Percentiles rank a stretch among this genome's conserved stretches.
phyloP scores from a whole-genome alignment of 2,888 invertebrate species.

The Agrochola lychnidis region DNA sequence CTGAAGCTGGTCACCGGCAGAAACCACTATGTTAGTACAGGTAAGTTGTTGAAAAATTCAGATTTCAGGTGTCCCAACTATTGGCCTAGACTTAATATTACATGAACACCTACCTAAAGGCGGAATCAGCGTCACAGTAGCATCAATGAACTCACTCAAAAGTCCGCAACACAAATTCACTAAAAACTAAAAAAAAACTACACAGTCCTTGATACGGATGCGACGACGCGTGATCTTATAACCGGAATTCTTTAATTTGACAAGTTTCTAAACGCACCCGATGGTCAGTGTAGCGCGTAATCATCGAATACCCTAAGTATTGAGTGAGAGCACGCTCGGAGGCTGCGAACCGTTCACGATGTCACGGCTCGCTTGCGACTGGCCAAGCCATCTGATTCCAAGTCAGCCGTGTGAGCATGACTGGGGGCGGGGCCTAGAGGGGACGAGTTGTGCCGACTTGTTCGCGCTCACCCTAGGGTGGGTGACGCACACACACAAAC shows the following conservation, averaged over 20 bases:
- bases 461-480: conserved; percentile 81
- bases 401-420: conserved; percentile 90
- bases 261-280: conserved; percentile 84
- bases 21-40: not conserved
- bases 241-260: conserved; percentile 86
- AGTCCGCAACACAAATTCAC: conserved; percentile 77
- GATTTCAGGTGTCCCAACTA: not conserved
- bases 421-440: conserved; percentile 84
- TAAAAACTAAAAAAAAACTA: conserved; percentile 77
- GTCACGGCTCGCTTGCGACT: conserved; percentile 90
- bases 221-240: conserved; percentile 76
- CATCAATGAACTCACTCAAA: conserved; percentile 70
- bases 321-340: conserved; percentile 80
- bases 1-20: not conserved
- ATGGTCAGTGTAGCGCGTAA: conserved; percentile 88
- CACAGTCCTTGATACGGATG: conserved; percentile 80
- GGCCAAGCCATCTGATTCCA: conserved; percentile 90
- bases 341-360: conserved; percentile 89
- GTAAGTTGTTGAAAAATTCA: not conserved
- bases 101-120: conserved; percentile 69
- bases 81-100: conserved; percentile 47
- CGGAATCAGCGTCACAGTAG: conserved; percentile 69
- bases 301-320: conserved; percentile 87
- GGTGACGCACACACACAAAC: conserved; percentile 79
- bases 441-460: conserved; percentile 72